phyloP scores from a whole-genome alignment of 2,113 vertebrate species.

The Pogonocichla stellata region DNA sequence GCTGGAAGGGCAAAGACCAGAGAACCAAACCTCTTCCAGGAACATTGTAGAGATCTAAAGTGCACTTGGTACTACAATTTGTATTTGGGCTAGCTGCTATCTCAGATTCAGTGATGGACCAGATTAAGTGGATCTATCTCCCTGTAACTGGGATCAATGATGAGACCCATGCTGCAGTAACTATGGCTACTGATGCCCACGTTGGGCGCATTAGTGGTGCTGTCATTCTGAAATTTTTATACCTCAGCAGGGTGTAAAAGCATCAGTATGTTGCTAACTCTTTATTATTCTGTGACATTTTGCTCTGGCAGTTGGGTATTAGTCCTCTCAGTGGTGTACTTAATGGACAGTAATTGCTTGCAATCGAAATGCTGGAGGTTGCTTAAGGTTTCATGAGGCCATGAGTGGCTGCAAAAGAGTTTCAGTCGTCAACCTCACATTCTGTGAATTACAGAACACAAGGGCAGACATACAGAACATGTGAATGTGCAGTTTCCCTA shows the following conservation, averaged over 20 bases:
- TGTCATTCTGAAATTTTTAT: background rate
- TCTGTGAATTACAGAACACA: background rate
- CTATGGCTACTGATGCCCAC: background rate
- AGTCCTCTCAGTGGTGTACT: background rate
- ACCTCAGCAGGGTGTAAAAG: background rate
- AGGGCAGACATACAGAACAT: background rate
- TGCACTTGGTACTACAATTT: background rate
- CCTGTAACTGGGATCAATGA: background rate
- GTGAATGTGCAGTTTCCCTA: background rate
- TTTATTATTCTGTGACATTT: slow-evolving; percentile 27
- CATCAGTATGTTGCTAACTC: background rate
- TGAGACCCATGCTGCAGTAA: background rate
- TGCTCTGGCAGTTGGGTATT: background rate
- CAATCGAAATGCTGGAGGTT: background rate
- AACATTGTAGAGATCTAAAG: accelerated
- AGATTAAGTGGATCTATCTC: background rate
- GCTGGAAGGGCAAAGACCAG: background rate
- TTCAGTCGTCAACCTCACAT: background rate
- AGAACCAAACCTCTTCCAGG: background rate
- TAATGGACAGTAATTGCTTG: background rate
- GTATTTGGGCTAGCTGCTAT: background rate
- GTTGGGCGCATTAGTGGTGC: background rate
- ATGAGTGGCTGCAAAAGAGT: background rate
- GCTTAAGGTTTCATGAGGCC: background rate
- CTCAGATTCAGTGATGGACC: background rate